These are phyloP conservation scores for Magallana ariakensis DNA, from an alignment of 1,140 invertebrate genomes.

Conservation along the genomic window DNA sequence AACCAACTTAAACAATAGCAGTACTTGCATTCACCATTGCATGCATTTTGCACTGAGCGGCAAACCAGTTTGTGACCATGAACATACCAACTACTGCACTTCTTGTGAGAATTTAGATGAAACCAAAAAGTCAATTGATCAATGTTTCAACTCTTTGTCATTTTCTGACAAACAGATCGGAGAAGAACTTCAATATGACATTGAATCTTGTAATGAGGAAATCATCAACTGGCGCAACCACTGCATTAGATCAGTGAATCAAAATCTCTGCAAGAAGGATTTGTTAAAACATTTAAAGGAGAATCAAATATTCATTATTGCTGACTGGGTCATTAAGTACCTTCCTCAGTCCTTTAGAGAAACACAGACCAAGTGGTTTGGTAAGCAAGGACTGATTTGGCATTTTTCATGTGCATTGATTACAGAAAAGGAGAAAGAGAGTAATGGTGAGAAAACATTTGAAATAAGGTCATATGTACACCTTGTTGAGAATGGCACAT, in stretches of 20 bases:
- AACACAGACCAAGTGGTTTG: slow-evolving; percentile 35
- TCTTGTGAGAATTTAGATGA: not conserved
- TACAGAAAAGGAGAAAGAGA: no score
- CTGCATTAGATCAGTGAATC: slow-evolving; percentile 21
- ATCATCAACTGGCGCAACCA: slow-evolving; percentile 15
- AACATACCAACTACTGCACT: not conserved
- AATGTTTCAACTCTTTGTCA: not conserved
- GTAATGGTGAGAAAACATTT: no score
- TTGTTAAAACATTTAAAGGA: not conserved
- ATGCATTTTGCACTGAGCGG: not conserved
- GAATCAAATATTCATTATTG: slow-evolving; percentile 16
- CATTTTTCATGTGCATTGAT: slow-evolving; percentile 12
- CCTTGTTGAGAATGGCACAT: slow-evolving; percentile 33
- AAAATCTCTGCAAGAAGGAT: slow-evolving; percentile 1
- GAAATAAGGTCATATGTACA: slow-evolving; percentile 9
- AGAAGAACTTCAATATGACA: slow-evolving; percentile 23
- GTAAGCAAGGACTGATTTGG: slow-evolving; percentile 31
- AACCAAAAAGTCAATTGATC: not conserved
- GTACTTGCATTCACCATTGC: slow-evolving; percentile 4
- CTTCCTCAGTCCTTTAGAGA: not conserved
- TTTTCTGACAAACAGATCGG: not conserved
- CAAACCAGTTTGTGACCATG: not conserved
- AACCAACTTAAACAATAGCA: not conserved
- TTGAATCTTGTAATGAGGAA: not conserved
- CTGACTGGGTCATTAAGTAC: slow-evolving; percentile 33